Evolutionary conservation across 1,140 invertebrate species (phyloP).

Genomic region (Sycophaga agraensis): DNA sequence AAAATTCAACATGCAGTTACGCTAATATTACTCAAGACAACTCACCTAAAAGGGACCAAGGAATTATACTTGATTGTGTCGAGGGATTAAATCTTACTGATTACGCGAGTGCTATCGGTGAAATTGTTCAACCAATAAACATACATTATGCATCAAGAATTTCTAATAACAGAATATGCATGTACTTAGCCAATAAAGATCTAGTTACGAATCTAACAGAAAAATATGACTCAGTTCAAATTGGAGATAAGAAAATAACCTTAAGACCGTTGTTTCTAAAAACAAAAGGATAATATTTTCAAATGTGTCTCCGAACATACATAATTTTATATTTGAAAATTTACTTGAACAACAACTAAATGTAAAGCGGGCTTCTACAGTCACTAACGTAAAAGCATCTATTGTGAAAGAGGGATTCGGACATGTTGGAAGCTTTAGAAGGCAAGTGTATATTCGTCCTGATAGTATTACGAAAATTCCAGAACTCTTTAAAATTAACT

Average conservation of each 20-base stretch:
- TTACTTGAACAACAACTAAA: too few species aligned
- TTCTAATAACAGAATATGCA: too few species aligned
- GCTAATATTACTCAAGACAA: too few species aligned
- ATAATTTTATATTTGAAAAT: background rate
- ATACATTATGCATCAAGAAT: background rate
- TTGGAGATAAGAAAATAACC: too few species aligned
- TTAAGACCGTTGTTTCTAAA: constrained; percentile 3
- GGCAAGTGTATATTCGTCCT: background rate
- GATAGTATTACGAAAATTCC: background rate
- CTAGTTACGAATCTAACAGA: background rate
- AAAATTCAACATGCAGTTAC: background rate
- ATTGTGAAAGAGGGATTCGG: too few species aligned
- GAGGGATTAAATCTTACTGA: too few species aligned
- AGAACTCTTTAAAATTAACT: too few species aligned
- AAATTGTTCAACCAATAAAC: background rate
- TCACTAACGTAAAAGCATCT: background rate
- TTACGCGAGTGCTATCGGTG: too few species aligned
- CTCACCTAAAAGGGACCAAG: too few species aligned
- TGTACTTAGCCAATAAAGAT: background rate
- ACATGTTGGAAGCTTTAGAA: too few species aligned
- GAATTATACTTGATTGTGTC: too few species aligned
- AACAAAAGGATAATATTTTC: constrained; percentile 11
- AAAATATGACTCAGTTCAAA: background rate
- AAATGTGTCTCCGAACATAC: background rate
- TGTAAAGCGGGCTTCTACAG: background rate